Evolutionary conservation across 2,797 vertebrate genomes (phyloP), one percentile per base, ranked within the genome.

Genomic region (Scarus forsteni): DNA sequence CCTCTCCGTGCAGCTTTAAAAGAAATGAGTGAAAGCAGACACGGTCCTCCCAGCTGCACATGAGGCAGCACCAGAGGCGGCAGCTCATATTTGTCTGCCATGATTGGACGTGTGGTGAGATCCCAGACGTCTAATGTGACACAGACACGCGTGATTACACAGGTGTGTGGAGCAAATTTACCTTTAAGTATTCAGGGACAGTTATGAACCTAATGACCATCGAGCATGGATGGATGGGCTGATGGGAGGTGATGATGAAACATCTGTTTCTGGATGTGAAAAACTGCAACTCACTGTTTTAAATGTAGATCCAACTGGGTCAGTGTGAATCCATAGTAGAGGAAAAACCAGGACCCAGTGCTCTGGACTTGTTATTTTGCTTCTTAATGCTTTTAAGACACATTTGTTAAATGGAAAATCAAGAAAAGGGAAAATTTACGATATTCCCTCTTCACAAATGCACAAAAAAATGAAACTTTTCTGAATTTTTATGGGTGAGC

Each of bases 11-110:
- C 56, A 43, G 83, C 73, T 80, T 81, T 75, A 77, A 78, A 84
- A 83, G 75, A 80, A 83, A 69, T 44, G 72, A 80, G 75, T 67
- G 81, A 87, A 85, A 86, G 77, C 76, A 83, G 85, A 86, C 72
- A 51, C 38, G 58, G 57, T 63, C 70, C 69, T 80, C 67, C 50
- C 90, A 91, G 83, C 86, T 93, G 89, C 46, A 36, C 71, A 60
- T 73, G 49, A 72, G 60, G 75, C 13, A 12, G 70, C 60, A 84
- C 67, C 40, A 53, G 45, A 56, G 70, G 77, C 61, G 43, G 72
- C 72, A 38, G 60, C 39, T 83, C 81, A 50, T 75, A 73, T 83
- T 75, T 60, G 77, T 66, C 70, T 81, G 70, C 61, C 62, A 62
- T 70, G 75, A 75, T 71, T 66, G 68, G 51, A 63, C 53, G 79